Conservation (phyloP, 2,113 vertebrate genomes). For the Enhydra lutris region DNA sequence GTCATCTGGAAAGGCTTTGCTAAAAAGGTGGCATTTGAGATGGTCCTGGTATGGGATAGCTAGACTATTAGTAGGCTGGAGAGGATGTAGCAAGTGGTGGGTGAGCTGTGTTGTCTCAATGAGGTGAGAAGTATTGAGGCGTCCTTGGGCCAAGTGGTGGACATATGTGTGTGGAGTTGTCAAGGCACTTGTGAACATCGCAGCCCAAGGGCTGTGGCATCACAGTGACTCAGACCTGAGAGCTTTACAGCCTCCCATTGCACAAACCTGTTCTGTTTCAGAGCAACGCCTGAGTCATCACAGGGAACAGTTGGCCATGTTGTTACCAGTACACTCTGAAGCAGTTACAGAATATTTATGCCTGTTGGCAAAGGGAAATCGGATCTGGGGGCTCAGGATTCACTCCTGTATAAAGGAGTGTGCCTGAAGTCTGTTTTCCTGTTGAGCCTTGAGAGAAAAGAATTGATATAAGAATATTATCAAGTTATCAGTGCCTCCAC, state of each 20-base stretch:
- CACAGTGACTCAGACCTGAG: conserved; percentile 29
- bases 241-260: background rate
- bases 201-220: background rate
- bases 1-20: background rate
- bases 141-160: background rate
- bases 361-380: conserved; percentile 12
- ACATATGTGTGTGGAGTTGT: background rate
- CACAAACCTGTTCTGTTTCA: conserved; percentile 26
- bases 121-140: background rate
- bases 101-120: background rate
- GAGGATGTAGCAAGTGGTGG: background rate
- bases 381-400: background rate
- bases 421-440: background rate
- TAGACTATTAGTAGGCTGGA: background rate
- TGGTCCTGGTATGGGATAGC: background rate
- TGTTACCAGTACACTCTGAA: conserved; percentile 39
- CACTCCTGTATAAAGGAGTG: background rate
- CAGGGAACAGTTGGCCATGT: conserved; percentile 57
- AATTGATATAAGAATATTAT: background rate
- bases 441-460: background rate
- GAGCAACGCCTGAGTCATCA: conserved; percentile 47
- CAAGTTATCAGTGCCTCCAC: background rate
- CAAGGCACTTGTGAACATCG: background rate
- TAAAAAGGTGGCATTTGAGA: background rate
- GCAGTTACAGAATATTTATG: conserved; percentile 49